These are phyloP conservation scores for Sylvia borin DNA, from an alignment of 2,797 vertebrate species.

Conservation along the genomic window DNA sequence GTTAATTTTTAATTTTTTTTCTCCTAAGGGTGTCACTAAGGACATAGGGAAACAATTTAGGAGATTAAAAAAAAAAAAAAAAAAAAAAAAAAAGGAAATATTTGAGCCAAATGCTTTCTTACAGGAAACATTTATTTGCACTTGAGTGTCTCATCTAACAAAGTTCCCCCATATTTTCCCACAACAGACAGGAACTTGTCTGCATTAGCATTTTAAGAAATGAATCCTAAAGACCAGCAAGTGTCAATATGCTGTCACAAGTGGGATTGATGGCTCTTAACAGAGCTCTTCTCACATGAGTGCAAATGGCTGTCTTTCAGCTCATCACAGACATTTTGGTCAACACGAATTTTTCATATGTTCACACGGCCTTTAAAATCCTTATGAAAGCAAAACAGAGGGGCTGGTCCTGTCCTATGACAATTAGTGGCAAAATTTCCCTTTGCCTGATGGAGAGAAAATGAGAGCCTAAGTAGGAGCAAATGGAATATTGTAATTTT, in stretches of 20 bases:
- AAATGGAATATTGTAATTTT: background rate
- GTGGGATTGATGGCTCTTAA: slow-evolving; percentile 14
- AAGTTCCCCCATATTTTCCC: slow-evolving; percentile 53
- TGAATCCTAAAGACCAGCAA: slow-evolving; percentile 38
- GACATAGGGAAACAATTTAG: slow-evolving; percentile 65
- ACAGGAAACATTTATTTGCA: slow-evolving; percentile 65
- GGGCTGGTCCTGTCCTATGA: background rate
- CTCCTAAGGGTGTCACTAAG: slow-evolving; percentile 18
- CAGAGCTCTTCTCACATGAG: slow-evolving; percentile 33
- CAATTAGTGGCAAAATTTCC: background rate
- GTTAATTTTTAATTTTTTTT: slow-evolving; percentile 2
- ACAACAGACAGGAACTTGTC: slow-evolving; percentile 52
- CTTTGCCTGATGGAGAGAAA: background rate
- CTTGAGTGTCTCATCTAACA: slow-evolving; percentile 52
- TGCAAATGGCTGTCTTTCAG: slow-evolving; percentile 54
- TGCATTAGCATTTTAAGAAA: slow-evolving; percentile 61
- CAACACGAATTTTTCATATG: background rate
- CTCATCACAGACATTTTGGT: slow-evolving; percentile 56
- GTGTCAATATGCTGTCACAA: slow-evolving; percentile 35
- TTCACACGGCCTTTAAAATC: slow-evolving; percentile 30
- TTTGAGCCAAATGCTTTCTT: slow-evolving; percentile 58
- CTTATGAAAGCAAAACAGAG: background rate
- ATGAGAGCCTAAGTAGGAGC: background rate
- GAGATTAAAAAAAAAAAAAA: background rate
- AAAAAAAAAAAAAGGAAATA: background rate